These are phyloP conservation scores for Bugulina stolonifera DNA, from an alignment of 2,888 invertebrate species.

Conservation along the genomic window DNA sequence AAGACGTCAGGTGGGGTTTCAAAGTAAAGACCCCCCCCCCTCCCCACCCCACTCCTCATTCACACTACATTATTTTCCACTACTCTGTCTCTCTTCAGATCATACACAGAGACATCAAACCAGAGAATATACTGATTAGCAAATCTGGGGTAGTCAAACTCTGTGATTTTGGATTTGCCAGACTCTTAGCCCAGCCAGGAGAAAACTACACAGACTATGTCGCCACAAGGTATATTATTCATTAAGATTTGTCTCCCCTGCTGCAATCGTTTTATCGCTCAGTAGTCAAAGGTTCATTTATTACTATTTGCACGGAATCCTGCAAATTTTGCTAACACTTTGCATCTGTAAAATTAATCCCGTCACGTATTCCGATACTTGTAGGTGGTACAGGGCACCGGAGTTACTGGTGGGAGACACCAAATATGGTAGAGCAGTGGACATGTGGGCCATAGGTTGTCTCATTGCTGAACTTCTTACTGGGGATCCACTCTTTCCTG, in stretches of 20 bases:
- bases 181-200: constrained; percentile 64
- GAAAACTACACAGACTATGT: constrained; percentile 81
- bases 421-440: constrained; percentile 63
- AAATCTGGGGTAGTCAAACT: constrained; percentile 74
- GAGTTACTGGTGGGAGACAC: constrained; percentile 75
- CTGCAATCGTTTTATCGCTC: no score
- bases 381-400: constrained; percentile 77
- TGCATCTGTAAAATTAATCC: no score
- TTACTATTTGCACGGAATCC: no score
- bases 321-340: no score
- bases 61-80: no score
- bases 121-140: constrained; percentile 75
- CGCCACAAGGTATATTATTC: constrained; percentile 60
- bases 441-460: constrained; percentile 83
- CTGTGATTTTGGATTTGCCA: constrained; percentile 85
- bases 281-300: no score
- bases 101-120: constrained; percentile 82
- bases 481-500: constrained; percentile 79
- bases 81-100: no score
- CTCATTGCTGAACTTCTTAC: constrained; percentile 78
- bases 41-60: no score
- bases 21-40: no score
- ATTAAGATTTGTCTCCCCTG: no score
- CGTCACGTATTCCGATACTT: no score
- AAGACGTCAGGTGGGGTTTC: no score